phyloP scores from a whole-genome alignment of 1,140 invertebrate species.

The Lasioglossum albipes region DNA sequence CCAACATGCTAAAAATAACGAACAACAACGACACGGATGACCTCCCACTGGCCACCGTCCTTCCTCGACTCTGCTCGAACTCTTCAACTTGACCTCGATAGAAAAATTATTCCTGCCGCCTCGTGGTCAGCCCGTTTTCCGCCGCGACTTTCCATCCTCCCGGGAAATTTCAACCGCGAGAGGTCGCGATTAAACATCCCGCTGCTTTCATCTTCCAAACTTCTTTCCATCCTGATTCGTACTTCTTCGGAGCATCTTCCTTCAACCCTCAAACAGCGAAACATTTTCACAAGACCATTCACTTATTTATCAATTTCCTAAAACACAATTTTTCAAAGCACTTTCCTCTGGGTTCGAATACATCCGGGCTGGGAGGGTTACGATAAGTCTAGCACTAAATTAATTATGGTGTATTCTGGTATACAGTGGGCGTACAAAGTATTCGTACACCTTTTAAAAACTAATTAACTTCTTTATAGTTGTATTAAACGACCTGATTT shows the following conservation, averaged over 20 bases:
- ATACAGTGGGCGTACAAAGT: too few species aligned
- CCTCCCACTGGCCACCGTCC: slow-evolving; percentile 71
- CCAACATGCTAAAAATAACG: slow-evolving; percentile 60
- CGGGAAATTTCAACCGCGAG: not conserved
- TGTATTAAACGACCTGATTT: too few species aligned
- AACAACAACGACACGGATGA: slow-evolving; percentile 62
- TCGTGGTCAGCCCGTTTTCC: not conserved
- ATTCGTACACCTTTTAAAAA: too few species aligned
- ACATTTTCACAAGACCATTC: too few species aligned
- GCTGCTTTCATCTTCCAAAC: not conserved
- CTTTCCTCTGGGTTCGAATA: too few species aligned
- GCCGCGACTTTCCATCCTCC: not conserved
- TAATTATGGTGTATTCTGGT: too few species aligned
- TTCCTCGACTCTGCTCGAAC: slow-evolving; percentile 71
- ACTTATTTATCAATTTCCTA: too few species aligned
- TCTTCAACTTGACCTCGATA: slow-evolving; percentile 77
- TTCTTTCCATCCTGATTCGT: not conserved
- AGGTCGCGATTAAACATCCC: not conserved
- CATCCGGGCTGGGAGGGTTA: too few species aligned
- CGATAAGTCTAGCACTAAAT: too few species aligned
- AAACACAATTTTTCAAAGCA: too few species aligned
- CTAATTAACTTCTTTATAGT: too few species aligned
- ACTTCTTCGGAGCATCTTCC: not conserved
- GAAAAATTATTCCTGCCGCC: slow-evolving; percentile 19
- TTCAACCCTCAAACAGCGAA: too few species aligned